A percentile compares a stretch with the other conserved stretches of the same genome.
Evolutionary conservation across 1,140 invertebrate species (phyloP).

Genomic region (Rhizoglyphus robini): DNA sequence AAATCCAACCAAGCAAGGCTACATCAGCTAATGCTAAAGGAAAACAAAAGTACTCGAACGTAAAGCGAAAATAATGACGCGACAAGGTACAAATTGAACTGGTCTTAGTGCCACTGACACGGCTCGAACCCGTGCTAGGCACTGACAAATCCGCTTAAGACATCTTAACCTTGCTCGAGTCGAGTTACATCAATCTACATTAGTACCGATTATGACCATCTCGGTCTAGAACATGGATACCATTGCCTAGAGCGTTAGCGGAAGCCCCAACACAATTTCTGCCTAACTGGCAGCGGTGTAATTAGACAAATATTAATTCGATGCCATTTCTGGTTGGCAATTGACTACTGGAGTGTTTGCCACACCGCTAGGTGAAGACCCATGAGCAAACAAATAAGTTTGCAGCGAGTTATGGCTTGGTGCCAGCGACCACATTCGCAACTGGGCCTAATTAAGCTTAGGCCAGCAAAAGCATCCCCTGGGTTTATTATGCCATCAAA

Average conservation of each 20-base stretch:
- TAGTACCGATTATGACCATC: neutral
- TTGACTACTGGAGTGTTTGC: too few relatives aligned
- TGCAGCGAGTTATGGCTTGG: too few relatives aligned
- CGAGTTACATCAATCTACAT: slow-evolving; percentile 7
- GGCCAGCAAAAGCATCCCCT: slow-evolving; percentile 1
- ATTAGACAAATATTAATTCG: too few relatives aligned
- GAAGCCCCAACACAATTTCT: neutral
- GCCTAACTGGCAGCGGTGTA: too few relatives aligned
- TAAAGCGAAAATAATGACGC: slow-evolving; percentile 4
- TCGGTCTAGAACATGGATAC: neutral
- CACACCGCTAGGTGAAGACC: too few relatives aligned
- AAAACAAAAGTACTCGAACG: neutral
- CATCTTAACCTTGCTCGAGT: slow-evolving; percentile 6
- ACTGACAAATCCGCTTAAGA: neutral
- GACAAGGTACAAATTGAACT: neutral
- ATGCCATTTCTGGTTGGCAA: too few relatives aligned
- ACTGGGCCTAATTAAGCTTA: slow-evolving; percentile 6
- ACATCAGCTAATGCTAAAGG: neutral
- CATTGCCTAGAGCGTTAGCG: neutral
- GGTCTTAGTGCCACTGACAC: neutral
- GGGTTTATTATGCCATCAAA: neutral
- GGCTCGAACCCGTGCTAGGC: neutral
- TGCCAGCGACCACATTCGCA: too few relatives aligned
- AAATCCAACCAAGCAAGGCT: neutral
- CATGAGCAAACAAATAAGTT: too few relatives aligned